Evolutionary conservation across 2,888 invertebrate species (phyloP), one percentile per base, ranked within the genome.

Genomic region (Meiosimyza platycephala): DNA sequence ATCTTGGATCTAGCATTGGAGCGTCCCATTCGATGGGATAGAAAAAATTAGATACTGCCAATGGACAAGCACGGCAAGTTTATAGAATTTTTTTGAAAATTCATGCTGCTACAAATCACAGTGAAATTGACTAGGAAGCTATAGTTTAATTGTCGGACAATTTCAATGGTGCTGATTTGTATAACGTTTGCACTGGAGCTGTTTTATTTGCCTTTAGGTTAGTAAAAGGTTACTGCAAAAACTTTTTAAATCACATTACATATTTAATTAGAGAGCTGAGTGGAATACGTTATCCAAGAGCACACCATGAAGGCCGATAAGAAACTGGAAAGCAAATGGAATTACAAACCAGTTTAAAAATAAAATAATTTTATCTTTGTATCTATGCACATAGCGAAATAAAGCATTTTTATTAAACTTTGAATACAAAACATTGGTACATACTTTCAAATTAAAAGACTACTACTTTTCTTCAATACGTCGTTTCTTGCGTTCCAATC

Each of bases 221-320:
- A 69, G 33, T 11, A 40, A n/a, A 62, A 33, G 4, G 5, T 4
- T 47, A 11, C 40, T n/a, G n/a, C n/a, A n/a, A n/a, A n/a, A n/a
- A n/a, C n/a, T 55, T n/a, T 40, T 62, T 60, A 12, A 55, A 59
- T n/a, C 18, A 15, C 4, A 6, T 52, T 33, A 28, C 22, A 51
- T 52, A 50, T 72, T 55, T 28, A 15, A 75, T 22, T 78, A 6
- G 67, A 85, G 92, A 9, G 91, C 97, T 15, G 99, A 99, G 88
- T 90, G 99, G 99, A 99, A 86, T 99, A 97, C 84, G 98, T 99
- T 1, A 93, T 93, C 76, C 91, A 99, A 89, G 99, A 99, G 90
- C 99, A 99, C 88, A 96, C 99, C 81, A 99, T 99, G 99, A 99
- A 99, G 85, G 99, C 99, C 0, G 99, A 98, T 86, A 99, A 99